Percentiles rank a stretch among this genome's conserved stretches.
Evolutionary conservation across 2,888 invertebrate species (phyloP).

Genomic region (Diadegma fenestrale): DNA sequence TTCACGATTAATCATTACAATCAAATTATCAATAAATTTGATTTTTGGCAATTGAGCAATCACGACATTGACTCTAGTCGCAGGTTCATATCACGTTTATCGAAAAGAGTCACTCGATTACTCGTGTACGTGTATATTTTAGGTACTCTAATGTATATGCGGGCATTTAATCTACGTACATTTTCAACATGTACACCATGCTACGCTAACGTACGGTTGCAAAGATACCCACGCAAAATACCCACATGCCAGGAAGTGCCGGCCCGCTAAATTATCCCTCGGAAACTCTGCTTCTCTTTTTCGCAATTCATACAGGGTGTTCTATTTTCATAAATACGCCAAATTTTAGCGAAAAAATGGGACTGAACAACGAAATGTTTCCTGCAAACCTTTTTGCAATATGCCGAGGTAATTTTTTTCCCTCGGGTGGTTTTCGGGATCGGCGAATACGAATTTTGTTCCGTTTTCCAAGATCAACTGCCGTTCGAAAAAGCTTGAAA

Average conservation of each 20-base stretch:
- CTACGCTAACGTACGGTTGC: constrained; percentile 54
- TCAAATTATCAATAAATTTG: neutral
- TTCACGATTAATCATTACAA: neutral
- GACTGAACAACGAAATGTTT: neutral
- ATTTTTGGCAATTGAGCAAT: constrained; percentile 29
- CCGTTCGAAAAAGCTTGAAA: neutral
- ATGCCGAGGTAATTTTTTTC: neutral
- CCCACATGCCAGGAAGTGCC: constrained; percentile 69
- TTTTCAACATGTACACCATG: constrained; percentile 30
- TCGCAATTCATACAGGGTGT: constrained; percentile 27
- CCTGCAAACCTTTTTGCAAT: neutral
- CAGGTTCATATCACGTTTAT: constrained; percentile 41
- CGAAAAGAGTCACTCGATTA: constrained; percentile 26
- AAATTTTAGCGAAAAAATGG: neutral
- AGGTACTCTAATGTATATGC: constrained; percentile 29
- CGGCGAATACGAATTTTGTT: neutral
- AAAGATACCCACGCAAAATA: constrained; percentile 69
- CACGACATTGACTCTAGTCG: constrained; percentile 16
- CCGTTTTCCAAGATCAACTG: neutral
- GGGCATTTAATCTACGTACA: constrained; percentile 21
- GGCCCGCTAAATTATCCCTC: constrained; percentile 36
- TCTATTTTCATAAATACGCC: neutral
- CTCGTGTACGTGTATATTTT: constrained; percentile 13
- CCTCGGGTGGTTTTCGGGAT: neutral
- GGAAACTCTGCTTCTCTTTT: constrained; percentile 48